These are phyloP conservation scores for Corythaeola cristata DNA, from an alignment of 2,113 vertebrate species.

Conservation along the genomic window DNA sequence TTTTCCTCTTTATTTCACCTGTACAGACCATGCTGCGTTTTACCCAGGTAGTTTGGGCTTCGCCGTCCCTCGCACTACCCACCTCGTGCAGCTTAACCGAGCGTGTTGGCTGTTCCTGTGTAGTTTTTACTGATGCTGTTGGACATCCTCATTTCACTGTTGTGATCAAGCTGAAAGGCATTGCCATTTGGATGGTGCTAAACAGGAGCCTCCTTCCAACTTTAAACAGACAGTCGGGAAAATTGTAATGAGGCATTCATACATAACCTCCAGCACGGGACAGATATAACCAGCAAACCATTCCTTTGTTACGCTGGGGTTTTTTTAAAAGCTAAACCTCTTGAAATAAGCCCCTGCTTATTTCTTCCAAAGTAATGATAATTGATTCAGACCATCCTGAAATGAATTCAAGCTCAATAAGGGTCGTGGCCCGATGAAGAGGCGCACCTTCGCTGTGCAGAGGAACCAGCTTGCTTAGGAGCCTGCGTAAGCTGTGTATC, in stretches of 20 bases:
- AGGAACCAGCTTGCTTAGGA: background rate
- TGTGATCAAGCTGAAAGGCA: background rate
- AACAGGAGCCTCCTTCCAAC: background rate
- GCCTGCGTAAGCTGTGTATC: background rate
- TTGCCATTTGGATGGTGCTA: background rate
- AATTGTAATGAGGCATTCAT: background rate
- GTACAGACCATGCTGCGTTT: background rate
- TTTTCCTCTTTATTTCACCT: background rate
- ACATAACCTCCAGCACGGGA: background rate
- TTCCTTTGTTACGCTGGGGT: background rate
- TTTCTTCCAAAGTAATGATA: slow-evolving; percentile 2
- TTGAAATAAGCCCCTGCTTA: background rate
- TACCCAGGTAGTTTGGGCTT: background rate
- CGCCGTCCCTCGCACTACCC: background rate
- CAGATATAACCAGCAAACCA: background rate
- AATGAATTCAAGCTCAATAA: slow-evolving; percentile 7
- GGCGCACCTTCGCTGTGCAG: background rate
- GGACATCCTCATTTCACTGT: background rate
- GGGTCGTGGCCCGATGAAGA: background rate
- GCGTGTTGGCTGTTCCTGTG: background rate
- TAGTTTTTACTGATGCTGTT: background rate
- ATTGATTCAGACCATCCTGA: background rate
- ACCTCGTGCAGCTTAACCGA: background rate
- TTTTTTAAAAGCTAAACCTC: background rate
- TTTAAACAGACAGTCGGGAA: background rate